Base-by-base conservation (phyloP, 2,797 vertebrate genomes). In the Anguilla pacifica region DNA sequence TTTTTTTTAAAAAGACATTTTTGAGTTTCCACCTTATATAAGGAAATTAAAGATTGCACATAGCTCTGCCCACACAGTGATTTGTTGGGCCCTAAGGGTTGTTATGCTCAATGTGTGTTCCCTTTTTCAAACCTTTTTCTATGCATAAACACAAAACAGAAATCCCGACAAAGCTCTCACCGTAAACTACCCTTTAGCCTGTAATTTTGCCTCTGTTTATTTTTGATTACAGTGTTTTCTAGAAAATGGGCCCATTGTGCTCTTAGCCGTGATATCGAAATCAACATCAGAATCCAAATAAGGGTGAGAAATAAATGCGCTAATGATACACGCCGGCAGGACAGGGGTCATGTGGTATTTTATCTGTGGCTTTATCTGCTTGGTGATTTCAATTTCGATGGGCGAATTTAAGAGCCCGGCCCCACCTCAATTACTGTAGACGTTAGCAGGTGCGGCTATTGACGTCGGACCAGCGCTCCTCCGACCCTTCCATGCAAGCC, bases 151-250 rank as follows among this genome's bases (percentile, higher is more conserved):
- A 31, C 51, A 77, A 15, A 81, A 51, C 55, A 87, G 86, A 15
- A 43, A 82, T 72, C 74, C 43, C 51, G 55, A 49, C 28, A 57
- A 86, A 86, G 19, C 67, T 9, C 67, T 77, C 15, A 28, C 57
- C 3, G 81, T 31, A 43, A 53, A n/a, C 67, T 25, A 77, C 86
- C 86, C 55, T 81, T 81, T 79, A 57, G 67, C 86, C 70, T 53
- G 25, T 59, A 57, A 86, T 86, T 86, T 77, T 81, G 19, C 72
- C 72, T 86, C 49, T 86, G 86, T 57, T 86, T 55, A 87, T 82
- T 81, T 74, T 81, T 81, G 59, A 55, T 82, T 49, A 82, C 43
- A 22, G 3, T 82, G 79, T 51, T 82, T 82, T 51, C 17, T 46
- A 22, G 43, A 51, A 82, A 82, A 82, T 82, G 22, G 46, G 46